Percentiles rank a stretch among this genome's conserved stretches.
Evolutionary conservation across 92 coral and sea anemone species (phyloP).

Genomic region (Parazoanthus darwini): DNA sequence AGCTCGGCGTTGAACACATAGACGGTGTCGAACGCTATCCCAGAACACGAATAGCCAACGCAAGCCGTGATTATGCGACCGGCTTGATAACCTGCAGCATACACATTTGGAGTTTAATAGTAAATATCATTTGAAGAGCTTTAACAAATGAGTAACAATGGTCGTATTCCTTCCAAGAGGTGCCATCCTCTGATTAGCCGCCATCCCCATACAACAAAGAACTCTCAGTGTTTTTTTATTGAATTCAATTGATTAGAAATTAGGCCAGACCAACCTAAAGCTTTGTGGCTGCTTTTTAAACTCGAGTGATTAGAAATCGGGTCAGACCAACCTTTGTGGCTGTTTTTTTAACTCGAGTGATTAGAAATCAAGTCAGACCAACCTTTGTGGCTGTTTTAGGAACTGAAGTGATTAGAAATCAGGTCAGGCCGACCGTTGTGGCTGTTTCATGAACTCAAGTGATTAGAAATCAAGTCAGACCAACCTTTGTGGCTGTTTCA

Average conservation of each 20-base stretch:
- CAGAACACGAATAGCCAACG: background rate
- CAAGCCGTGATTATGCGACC: background rate
- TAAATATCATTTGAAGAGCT: too few species aligned
- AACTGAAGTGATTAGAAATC: background rate
- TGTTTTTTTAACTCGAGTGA: background rate
- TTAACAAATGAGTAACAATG: too few species aligned
- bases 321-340: background rate
- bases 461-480: background rate
- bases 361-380: background rate
- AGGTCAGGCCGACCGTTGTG: background rate
- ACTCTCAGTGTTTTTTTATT: too few species aligned
- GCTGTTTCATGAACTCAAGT: too few species aligned
- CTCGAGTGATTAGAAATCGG: background rate
- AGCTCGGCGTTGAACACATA: slow-evolving; percentile 14
- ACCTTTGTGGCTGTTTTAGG: background rate
- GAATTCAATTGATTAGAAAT: too few species aligned
- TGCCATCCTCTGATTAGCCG: too few species aligned
- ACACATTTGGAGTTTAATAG: background rate
- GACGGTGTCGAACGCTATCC: background rate
- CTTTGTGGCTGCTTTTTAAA: too few species aligned
- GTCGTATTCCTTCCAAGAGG: too few species aligned
- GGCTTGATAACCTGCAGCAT: background rate
- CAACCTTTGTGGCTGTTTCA: background rate
- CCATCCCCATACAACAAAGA: too few species aligned
- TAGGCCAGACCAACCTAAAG: too few species aligned